Conservation (phyloP, 1,140 invertebrate species). For the Kradibia gibbosae region DNA sequence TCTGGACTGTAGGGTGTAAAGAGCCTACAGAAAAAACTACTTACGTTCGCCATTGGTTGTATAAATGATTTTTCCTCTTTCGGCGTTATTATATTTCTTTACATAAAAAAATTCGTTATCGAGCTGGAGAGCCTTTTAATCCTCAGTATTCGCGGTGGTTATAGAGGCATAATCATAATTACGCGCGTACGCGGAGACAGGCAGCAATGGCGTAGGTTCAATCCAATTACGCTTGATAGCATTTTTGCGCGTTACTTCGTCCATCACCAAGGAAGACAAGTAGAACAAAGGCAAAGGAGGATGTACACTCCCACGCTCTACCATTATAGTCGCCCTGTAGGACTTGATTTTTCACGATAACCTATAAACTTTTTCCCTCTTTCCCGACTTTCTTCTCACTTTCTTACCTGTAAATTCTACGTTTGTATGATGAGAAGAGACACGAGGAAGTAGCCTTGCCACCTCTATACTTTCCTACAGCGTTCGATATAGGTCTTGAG, state of each 20-base stretch:
- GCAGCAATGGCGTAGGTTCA: slow-evolving; percentile 11
- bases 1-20: too few species aligned
- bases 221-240: slow-evolving; percentile 48
- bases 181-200: slow-evolving; percentile 17
- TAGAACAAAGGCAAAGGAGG: background rate
- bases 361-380: background rate
- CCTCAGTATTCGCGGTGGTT: background rate
- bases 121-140: slow-evolving; percentile 36
- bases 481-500: slow-evolving; percentile 25
- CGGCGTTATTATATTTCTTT: slow-evolving; percentile 17
- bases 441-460: background rate
- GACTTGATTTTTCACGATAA: slow-evolving; percentile 3
- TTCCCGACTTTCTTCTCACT: background rate
- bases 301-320: background rate
- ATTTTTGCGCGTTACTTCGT: slow-evolving; percentile 43
- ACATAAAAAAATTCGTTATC: slow-evolving; percentile 46
- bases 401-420: slow-evolving; percentile 8
- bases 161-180: slow-evolving; percentile 20
- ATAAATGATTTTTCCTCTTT: slow-evolving; percentile 25
- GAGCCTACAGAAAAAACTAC: background rate
- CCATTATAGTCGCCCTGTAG: background rate
- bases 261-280: background rate
- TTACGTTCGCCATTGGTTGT: background rate
- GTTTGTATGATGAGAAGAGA: background rate
- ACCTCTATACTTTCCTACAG: background rate